These are phyloP conservation scores for Acyrthosiphon pisum DNA, from an alignment of 1,140 invertebrate species.

Conservation along the genomic window DNA sequence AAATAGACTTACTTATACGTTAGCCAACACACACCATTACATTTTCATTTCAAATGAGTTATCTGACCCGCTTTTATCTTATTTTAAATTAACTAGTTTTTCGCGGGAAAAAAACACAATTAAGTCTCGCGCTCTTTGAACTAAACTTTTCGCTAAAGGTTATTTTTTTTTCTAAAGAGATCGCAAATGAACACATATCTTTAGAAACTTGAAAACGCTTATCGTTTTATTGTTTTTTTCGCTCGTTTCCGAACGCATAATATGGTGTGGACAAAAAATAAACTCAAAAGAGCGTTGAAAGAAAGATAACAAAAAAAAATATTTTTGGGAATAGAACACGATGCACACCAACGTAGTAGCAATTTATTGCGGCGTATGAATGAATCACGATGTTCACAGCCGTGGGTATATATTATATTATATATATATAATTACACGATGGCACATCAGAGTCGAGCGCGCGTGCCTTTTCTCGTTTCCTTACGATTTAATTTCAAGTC, in stretches of 20 bases:
- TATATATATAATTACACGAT: background rate
- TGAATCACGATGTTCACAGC: background rate
- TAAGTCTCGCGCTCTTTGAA: background rate
- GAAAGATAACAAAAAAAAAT: background rate
- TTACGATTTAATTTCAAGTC: background rate
- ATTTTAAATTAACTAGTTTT: conserved; percentile 35
- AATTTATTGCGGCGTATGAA: background rate
- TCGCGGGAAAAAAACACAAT: background rate
- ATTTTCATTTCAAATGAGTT: conserved; percentile 24
- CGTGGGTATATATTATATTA: background rate
- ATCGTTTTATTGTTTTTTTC: conserved; percentile 6
- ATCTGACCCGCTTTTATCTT: background rate
- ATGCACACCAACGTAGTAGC: background rate
- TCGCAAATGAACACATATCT: background rate
- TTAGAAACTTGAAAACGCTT: background rate
- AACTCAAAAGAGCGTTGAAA: background rate
- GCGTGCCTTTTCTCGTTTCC: conserved; percentile 9
- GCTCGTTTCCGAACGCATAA: background rate
- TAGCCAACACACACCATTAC: background rate
- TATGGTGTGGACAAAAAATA: background rate
- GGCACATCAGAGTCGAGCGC: background rate
- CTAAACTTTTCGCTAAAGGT: background rate
- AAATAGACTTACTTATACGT: conserved; percentile 14
- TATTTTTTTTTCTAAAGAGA: background rate
- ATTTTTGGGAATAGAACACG: background rate